These are phyloP conservation scores for Dicycla oo DNA, from an alignment of 2,888 invertebrate genomes.

Conservation along the genomic window DNA sequence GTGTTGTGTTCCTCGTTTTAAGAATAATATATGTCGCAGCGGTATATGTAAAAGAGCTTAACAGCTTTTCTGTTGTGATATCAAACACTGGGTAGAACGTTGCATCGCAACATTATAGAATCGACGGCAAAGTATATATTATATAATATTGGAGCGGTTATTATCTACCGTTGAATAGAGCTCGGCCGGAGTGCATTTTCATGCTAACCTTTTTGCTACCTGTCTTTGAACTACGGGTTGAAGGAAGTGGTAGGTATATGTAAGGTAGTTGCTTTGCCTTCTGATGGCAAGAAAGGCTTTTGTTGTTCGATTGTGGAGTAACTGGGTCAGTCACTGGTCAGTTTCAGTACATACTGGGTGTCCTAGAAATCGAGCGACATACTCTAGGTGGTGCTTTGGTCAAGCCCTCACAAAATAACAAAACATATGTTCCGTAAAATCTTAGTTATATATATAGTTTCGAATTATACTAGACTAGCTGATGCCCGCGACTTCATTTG, in stretches of 20 bases:
- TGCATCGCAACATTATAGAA: conserved; percentile 13
- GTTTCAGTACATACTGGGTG: too few species aligned
- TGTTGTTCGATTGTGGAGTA: conserved; percentile 6
- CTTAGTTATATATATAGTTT: too few species aligned
- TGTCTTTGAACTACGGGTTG: conserved; percentile 7
- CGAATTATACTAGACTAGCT: too few species aligned
- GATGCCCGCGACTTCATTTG: too few species aligned
- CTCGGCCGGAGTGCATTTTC: conserved; percentile 42
- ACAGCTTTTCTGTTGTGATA: not conserved
- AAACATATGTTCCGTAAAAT: too few species aligned
- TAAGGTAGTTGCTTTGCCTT: conserved; percentile 3
- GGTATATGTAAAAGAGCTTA: not conserved
- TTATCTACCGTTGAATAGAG: conserved; percentile 47
- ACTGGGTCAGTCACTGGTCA: conserved; percentile 17
- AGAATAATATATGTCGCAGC: not conserved
- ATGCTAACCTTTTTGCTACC: conserved; percentile 37
- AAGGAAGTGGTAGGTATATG: conserved; percentile 22
- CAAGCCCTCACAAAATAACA: too few species aligned
- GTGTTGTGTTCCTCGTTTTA: not conserved
- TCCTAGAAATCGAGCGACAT: too few species aligned
- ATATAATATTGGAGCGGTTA: conserved; percentile 39
- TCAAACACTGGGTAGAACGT: not conserved
- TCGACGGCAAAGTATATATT: conserved; percentile 19
- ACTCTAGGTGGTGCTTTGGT: too few species aligned
- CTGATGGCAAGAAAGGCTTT: conserved; percentile 18